Conservation (phyloP, 2,888 invertebrate genomes). For the Meganola albula region DNA sequence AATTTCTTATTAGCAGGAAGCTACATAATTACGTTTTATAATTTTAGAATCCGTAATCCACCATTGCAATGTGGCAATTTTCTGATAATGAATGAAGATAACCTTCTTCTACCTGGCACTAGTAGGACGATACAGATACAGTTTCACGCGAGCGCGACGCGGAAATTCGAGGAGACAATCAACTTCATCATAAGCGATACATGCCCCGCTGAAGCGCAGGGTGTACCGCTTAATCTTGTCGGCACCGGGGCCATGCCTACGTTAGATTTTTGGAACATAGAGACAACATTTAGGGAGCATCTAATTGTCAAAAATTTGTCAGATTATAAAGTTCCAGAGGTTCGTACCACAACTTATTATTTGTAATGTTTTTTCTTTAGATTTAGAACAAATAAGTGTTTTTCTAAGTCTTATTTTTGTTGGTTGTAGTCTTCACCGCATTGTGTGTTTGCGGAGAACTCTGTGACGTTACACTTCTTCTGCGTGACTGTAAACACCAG, state of each 20-base stretch:
- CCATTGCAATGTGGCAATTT: constrained; percentile 67
- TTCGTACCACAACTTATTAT: constrained; percentile 21
- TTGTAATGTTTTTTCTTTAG: background rate
- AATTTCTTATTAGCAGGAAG: no score
- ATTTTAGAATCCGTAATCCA: constrained; percentile 52
- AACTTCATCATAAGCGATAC: constrained; percentile 66
- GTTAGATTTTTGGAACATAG: constrained; percentile 75
- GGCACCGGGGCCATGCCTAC: constrained; percentile 77
- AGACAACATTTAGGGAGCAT: constrained; percentile 79
- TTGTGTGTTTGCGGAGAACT: constrained; percentile 65
- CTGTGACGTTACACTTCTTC: constrained; percentile 62
- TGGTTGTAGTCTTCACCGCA: constrained; percentile 59
- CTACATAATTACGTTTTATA: no score
- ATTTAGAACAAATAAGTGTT: constrained; percentile 2
- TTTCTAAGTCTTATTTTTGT: constrained; percentile 4
- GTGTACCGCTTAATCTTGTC: constrained; percentile 64
- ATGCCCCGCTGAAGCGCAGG: constrained; percentile 67
- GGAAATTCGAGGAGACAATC: constrained; percentile 60
- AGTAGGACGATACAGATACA: constrained; percentile 62
- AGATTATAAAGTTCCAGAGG: constrained; percentile 72
- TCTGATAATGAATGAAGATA: constrained; percentile 61
- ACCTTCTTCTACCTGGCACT: constrained; percentile 62
- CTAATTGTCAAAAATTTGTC: constrained; percentile 71
- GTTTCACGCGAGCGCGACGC: constrained; percentile 51
- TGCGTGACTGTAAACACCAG: constrained; percentile 56